Conservation (phyloP, 2,888 invertebrate genomes). For the Tiliacea citrago region DNA sequence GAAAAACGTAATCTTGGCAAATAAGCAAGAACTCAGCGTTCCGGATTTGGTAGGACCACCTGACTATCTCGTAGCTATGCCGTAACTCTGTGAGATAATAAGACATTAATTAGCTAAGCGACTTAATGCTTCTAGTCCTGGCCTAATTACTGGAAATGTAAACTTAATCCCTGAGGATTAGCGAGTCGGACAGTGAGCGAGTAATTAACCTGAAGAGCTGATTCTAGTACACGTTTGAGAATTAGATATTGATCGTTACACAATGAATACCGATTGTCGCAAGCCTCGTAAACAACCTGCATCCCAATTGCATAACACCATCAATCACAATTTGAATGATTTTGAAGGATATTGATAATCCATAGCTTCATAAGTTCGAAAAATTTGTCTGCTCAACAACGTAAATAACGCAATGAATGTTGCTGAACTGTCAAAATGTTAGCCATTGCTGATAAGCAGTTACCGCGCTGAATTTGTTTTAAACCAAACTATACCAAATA, state of each 20-base stretch:
- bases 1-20: background rate
- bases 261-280: slow-evolving; percentile 5
- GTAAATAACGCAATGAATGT: too few species aligned
- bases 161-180: slow-evolving; percentile 42
- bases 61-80: background rate
- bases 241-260: slow-evolving; percentile 5
- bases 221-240: slow-evolving; percentile 21
- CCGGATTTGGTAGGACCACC: slow-evolving; percentile 25
- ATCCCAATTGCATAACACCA: too few species aligned
- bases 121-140: slow-evolving; percentile 39
- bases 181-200: slow-evolving; percentile 21
- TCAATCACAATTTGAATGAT: too few species aligned
- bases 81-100: slow-evolving; percentile 17
- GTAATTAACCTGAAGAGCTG: slow-evolving; percentile 38
- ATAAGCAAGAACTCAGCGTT: slow-evolving; percentile 4
- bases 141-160: slow-evolving; percentile 28
- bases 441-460: too few species aligned
- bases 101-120: slow-evolving; percentile 33
- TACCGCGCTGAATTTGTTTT: slow-evolving; percentile 20
- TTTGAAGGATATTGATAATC: too few species aligned
- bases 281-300: too few species aligned
- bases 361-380: too few species aligned
- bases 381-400: too few species aligned
- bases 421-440: too few species aligned
- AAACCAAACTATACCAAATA: slow-evolving; percentile 5